Conservation (phyloP, 1,140 invertebrate genomes). For the Notospermus geniculatus region DNA sequence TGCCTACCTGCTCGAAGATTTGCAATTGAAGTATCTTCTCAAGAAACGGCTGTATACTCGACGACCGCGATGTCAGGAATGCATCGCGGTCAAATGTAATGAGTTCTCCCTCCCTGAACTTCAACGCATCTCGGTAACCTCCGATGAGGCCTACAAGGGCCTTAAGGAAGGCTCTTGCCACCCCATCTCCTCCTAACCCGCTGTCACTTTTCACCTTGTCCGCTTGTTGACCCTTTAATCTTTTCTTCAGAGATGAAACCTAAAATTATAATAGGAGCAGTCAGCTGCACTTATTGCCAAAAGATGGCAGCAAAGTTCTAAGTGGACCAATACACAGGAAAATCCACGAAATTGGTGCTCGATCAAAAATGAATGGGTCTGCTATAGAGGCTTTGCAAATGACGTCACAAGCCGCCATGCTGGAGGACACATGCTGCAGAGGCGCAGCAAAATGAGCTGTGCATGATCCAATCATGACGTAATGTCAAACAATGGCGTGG, state of each 20-base stretch:
- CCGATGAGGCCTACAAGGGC: slow-evolving; percentile 89
- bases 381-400: no score
- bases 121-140: slow-evolving; percentile 86
- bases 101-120: slow-evolving; percentile 73
- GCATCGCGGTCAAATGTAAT: slow-evolving; percentile 83
- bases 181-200: slow-evolving; percentile 73
- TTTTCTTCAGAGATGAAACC: slow-evolving; percentile 51
- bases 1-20: slow-evolving; percentile 84
- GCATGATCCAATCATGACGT: no score
- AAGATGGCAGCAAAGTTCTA: no score
- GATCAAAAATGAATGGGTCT: no score
- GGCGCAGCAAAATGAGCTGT: no score
- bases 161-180: slow-evolving; percentile 84
- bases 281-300: no score
- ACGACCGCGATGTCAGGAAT: slow-evolving; percentile 79
- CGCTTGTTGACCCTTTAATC: slow-evolving; percentile 27
- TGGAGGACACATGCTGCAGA: no score
- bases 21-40: slow-evolving; percentile 87
- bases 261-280: slow-evolving; percentile 24
- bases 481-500: no score
- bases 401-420: no score
- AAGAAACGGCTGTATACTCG: slow-evolving; percentile 79
- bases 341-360: no score
- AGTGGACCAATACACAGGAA: no score
- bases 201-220: slow-evolving; percentile 39